Base-by-base conservation (phyloP, 2,888 invertebrate genomes). In the Melinaea marsaeus region DNA sequence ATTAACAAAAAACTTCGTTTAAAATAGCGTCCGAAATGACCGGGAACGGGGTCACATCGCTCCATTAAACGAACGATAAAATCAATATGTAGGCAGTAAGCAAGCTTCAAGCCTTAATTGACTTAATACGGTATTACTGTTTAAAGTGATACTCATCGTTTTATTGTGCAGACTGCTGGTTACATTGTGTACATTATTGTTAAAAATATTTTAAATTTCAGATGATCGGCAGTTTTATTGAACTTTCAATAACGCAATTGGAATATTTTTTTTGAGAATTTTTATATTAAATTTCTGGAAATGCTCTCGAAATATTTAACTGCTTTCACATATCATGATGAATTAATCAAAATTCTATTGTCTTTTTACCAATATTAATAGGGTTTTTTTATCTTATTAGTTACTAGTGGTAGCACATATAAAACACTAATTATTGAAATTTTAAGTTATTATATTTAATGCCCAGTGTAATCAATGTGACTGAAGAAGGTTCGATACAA, bases 21-120 rank as follows among this genome's bases (percentile, higher is more conserved):
- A 51, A 32, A 47, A 58, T 62, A 62, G 33, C 42, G 48, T 34
- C 55, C 48, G 57, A 58, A 59, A 51, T 48, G 65, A 47, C 32
- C 22, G 54, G 62, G 71, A 75, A 76, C 70, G 75, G 69, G 78
- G 78, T 79, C 79, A 78, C 67, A 74, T 68, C 71, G 60, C 57
- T 60, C 67, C 63, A 65, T 67, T 67, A 75, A 73, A 70, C 73
- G 68, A 69, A 70, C 60, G 63, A 55, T 63, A 71, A 79, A 80
- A 81, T 80, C 81, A 78, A 81, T 81, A 79, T 77, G 65, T 69
- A 69, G 63, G 63, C 60, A 67, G 64, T 60, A 68, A 67, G 67
- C 65, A 65, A 67, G 65, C 65, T 61, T 57, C 45, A 58, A 54
- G 47, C 63, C 65, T 61, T 67, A 65, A 67, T 67, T 65, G 65